Conservation (phyloP, 2,113 vertebrate species). For the Pachycephala philippinensis region DNA sequence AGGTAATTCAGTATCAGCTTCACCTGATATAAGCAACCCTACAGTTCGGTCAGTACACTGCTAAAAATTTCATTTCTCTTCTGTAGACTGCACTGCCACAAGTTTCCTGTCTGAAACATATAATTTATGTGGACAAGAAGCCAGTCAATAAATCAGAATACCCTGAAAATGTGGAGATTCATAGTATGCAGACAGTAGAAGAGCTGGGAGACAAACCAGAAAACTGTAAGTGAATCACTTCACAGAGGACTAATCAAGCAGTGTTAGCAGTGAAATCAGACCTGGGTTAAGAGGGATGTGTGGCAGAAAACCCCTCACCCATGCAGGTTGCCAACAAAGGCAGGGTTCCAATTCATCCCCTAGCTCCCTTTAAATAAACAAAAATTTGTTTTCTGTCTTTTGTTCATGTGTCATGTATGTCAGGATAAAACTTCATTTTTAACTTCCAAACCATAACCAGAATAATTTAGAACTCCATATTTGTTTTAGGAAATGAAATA, state of each 20-base stretch:
- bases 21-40: not conserved
- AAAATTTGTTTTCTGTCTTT: not conserved
- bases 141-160: conserved; percentile 79
- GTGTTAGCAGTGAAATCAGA: not conserved
- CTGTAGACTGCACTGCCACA: conserved; percentile 78
- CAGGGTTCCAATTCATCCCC: not conserved
- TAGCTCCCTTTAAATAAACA: not conserved
- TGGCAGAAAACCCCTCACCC: not conserved
- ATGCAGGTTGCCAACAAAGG: not conserved
- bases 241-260: not conserved
- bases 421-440: not conserved
- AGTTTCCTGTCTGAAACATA: conserved; percentile 82
- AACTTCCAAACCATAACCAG: not conserved
- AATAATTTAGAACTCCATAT: not conserved
- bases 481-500: not conserved
- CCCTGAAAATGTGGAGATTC: conserved; percentile 81
- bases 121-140: conserved; percentile 90
- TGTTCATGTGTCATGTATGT: not conserved
- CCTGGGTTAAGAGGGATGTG: not conserved
- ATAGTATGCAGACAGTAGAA: conserved; percentile 86
- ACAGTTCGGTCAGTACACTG: not conserved
- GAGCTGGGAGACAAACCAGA: conserved; percentile 87
- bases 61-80: conserved; percentile 3
- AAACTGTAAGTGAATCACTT: conserved; percentile 81
- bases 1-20: conserved; percentile 75